Evolutionary conservation across 2,113 vertebrate species (phyloP).

Genomic region (Microcebus lehilahytsara): DNA sequence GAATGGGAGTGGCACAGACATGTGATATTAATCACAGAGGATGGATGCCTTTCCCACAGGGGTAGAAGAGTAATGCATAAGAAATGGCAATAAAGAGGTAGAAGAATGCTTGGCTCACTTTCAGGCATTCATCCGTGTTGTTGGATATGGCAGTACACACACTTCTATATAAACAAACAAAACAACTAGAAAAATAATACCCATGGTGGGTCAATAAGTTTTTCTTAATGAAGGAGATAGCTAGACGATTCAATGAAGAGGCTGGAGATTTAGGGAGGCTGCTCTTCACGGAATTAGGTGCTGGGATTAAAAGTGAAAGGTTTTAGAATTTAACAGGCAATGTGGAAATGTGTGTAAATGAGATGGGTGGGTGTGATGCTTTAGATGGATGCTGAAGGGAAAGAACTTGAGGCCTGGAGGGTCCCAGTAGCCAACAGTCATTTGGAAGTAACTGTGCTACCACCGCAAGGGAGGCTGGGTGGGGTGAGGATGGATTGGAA

Average conservation of each 20-base stretch:
- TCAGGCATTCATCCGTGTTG: not conserved
- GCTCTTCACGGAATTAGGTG: not conserved
- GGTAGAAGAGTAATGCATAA: not conserved
- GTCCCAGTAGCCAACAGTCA: not conserved
- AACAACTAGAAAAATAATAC: too few species aligned
- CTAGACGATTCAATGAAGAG: not conserved
- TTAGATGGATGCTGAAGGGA: not conserved
- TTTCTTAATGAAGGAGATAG: not conserved
- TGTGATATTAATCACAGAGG: not conserved
- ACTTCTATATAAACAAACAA: not conserved
- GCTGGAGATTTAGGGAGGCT: not conserved
- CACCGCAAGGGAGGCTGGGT: not conserved
- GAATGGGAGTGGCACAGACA: not conserved
- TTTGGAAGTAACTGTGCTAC: not conserved
- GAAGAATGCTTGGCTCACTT: not conserved
- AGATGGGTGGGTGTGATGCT: not conserved
- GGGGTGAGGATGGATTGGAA: not conserved
- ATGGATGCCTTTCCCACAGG: not conserved
- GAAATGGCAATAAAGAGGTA: not conserved
- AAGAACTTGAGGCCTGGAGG: not conserved
- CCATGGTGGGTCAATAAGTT: not conserved
- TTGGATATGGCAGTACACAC: not conserved
- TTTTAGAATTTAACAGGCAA: not conserved
- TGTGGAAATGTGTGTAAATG: not conserved
- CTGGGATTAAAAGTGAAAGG: not conserved